Base-by-base conservation (phyloP, 2,888 invertebrate genomes). In the Phyllotreta cruciferae region DNA sequence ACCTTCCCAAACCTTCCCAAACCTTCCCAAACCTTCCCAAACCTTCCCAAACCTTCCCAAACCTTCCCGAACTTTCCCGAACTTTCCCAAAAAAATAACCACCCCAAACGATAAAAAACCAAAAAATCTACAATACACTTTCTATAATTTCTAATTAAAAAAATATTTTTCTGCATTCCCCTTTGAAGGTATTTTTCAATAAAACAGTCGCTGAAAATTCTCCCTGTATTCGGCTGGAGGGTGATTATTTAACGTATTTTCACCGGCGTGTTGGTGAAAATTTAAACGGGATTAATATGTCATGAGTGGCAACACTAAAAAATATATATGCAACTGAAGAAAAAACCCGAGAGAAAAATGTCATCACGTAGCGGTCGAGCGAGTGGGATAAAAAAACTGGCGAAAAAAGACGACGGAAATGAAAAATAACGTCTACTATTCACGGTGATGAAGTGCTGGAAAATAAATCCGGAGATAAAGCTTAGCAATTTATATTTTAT, bases 381-480 rank as follows among this genome's bases (percentile, higher is more conserved):
- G 36, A 49, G 49, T 4, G 24, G 4, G 4, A 24, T 24, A 24
- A 24, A 24, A 49, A 49, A 49, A 35, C 10, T 6, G 11, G 6
- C 1, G 11, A 49, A 49, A 49, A 49, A 49, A 49, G 49, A 49
- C 36, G 35, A 4, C 24, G 24, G 24, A 35, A 49, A 10, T 49
- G 34, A 49, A 49, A 49, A 49, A 49, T 49, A 49, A 49, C 35
- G 49, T 49, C 35, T 35, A 49, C 49, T 49, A 49, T 49, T 49
- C 49, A 49, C 10, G 36, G 35, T 35, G 49, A 35, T 49, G 49
- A 35, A 49, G 49, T 49, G 49, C 6, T 49, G 49, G 49, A 49
- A 49, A 49, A 49, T 49, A 49, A 49, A 49, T 49, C 49, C 49
- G 36, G 49, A 49, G 49, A 49, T 49, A 35, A 35, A 49, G 49